Base-by-base conservation (phyloP, 2,888 invertebrate genomes). In the Silvanus unidentatus region DNA sequence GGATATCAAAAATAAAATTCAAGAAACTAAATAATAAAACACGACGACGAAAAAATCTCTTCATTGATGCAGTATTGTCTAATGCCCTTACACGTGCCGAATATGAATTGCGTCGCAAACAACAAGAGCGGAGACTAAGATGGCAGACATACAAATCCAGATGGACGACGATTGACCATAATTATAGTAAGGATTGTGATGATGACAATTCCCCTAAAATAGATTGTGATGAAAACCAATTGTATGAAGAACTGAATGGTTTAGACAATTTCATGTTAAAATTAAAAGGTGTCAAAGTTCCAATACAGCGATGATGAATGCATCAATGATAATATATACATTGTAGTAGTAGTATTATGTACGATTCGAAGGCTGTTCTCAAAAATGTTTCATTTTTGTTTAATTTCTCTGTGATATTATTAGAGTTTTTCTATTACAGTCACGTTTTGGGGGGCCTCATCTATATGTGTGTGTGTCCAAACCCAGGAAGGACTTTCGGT, bases 221-320 rank as follows among this genome's bases (percentile, higher is more conserved):
- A 8, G 22, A 5, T 22, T 22, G 22, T 22, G 22, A 22, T 22
- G 22, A 22, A 5, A 3, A 22, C 8, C 22, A 22, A 8, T 22
- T 22, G 22, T 22, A 22, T 22, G 22, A 22, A 22, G 22, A 22
- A 22, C 22, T 22, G 8, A 32, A 32, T 5, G 80, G 80, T 59
- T 66, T 84, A 66, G 78, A 83, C 72, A 75, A 72, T 63, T 83
- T 83, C 70, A 82, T 84, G 75, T 75, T 74, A 57, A 76, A 81
- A 69, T 70, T 83, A 63, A 79, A 77, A 63, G 74, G 73, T 66
- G 75, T 81, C 53, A 81, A 80, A 58, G 53, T 58, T 52, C 64
- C 68, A 70, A 30, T 64, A 65, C 60, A 77, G 77, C 60, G 73
- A 69, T 68, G 45, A 58, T 45, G 47, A 28, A 10, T 28, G 10